Evolutionary conservation across 1,140 invertebrate genomes (phyloP).

Genomic region (Papilio machaon): DNA sequence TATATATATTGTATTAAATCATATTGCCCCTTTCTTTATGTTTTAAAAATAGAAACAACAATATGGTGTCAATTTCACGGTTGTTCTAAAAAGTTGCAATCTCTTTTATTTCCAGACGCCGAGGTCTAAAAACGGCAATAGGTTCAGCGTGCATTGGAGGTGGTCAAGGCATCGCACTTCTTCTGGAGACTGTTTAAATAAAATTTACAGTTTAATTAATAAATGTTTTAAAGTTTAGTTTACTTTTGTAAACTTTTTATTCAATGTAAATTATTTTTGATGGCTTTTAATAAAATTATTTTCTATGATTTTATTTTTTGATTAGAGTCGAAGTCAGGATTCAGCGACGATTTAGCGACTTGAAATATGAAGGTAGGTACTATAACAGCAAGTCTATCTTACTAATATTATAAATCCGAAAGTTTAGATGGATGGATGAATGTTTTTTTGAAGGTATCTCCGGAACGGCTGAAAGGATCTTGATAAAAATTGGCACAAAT

Average conservation of each 20-base stretch:
- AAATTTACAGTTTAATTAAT: slow-evolving; percentile 18
- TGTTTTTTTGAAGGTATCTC: no score
- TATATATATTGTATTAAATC: not conserved
- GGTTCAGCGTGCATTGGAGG: slow-evolving; percentile 99
- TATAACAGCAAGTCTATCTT: no score
- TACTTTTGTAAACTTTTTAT: slow-evolving; percentile 29
- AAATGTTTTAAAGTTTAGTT: not conserved
- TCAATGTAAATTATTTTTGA: not conserved
- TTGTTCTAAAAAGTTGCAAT: not conserved
- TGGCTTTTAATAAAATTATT: no score
- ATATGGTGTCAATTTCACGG: not conserved
- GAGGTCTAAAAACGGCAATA: slow-evolving; percentile 92
- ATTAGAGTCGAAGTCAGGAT: no score
- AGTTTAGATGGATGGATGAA: no score
- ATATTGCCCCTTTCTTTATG: not conserved
- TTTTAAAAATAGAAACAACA: not conserved
- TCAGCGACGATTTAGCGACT: no score
- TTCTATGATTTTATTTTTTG: no score
- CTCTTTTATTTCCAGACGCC: slow-evolving; percentile 85
- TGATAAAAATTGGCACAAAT: no score
- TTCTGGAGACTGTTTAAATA: slow-evolving; percentile 89
- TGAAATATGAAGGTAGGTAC: no score
- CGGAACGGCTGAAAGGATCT: no score
- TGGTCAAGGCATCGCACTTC: slow-evolving; percentile 97
- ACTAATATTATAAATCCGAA: no score